Conservation (phyloP, 2,888 invertebrate genomes). For the Caenorhabditis sulstoni region DNA sequence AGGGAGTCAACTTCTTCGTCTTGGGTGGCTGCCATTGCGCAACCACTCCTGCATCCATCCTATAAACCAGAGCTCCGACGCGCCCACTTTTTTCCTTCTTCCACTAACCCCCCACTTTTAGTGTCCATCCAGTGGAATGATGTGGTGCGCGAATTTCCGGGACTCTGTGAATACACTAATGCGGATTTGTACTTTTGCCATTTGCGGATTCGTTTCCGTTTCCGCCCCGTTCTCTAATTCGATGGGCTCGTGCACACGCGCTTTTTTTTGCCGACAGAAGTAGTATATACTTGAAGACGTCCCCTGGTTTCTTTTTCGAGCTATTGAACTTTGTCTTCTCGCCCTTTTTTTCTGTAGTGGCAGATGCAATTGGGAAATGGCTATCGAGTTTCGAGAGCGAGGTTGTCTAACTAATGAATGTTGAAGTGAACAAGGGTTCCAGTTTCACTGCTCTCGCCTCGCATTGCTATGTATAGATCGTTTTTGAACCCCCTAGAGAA, state of each 20-base stretch:
- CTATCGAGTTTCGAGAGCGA: constrained; percentile 39
- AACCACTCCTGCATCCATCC: constrained; percentile 45
- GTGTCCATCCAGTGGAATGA: constrained; percentile 17
- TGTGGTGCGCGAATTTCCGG: constrained; percentile 40
- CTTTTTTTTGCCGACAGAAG: constrained; percentile 11
- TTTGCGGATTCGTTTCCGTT: constrained; percentile 34
- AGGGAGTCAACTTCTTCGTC: constrained; percentile 58
- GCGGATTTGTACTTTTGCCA: constrained; percentile 54
- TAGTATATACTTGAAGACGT: constrained; percentile 6
- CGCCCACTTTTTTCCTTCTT: constrained; percentile 46
- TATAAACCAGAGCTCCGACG: constrained; percentile 1
- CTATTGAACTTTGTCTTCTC: constrained; percentile 29
- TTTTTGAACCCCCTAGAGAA: constrained; percentile 54
- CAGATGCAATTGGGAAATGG: constrained; percentile 35
- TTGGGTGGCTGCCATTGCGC: constrained; percentile 54
- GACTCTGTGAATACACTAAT: constrained; percentile 45
- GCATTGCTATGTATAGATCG: constrained; percentile 46
- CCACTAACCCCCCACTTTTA: constrained; percentile 19
- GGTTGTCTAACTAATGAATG: constrained; percentile 55
- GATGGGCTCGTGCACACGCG: constrained; percentile 12
- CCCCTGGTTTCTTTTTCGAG: not conserved
- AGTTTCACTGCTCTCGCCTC: constrained; percentile 32
- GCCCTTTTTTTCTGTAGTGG: constrained; percentile 11
- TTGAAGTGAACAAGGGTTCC: constrained; percentile 53
- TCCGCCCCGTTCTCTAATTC: constrained; percentile 50